Evolutionary conservation across 2,888 invertebrate species (phyloP).

Genomic region (Ganaspis brasiliensis): DNA sequence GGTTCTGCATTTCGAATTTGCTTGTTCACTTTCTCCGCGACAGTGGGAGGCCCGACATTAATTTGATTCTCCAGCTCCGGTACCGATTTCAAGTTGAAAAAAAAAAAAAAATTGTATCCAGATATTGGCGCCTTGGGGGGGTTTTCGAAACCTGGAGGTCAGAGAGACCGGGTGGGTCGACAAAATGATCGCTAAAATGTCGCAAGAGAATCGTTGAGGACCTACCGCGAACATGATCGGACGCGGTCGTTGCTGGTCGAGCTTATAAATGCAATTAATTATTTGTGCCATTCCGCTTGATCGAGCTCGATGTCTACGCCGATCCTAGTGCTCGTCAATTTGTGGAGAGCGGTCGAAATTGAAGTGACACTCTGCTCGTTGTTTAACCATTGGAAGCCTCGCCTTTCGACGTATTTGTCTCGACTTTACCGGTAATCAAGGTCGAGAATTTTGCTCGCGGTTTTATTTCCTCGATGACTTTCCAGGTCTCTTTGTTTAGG

Average conservation of each 20-base stretch:
- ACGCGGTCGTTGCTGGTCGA: slow-evolving; percentile 45
- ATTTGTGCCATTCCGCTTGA: slow-evolving; percentile 71
- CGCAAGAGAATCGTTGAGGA: slow-evolving; percentile 21
- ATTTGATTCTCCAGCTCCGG: background rate
- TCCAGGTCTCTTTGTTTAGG: background rate
- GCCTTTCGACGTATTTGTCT: slow-evolving; percentile 50
- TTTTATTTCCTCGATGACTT: background rate
- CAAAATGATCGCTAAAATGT: slow-evolving; percentile 26
- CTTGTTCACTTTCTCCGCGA: slow-evolving; percentile 35
- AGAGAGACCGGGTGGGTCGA: slow-evolving; percentile 24
- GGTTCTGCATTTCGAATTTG: slow-evolving; percentile 35
- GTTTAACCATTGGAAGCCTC: slow-evolving; percentile 74
- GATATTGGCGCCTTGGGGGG: slow-evolving; percentile 5
- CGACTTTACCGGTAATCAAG: slow-evolving; percentile 57
- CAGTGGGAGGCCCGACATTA: slow-evolving; percentile 19
- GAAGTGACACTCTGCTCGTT: slow-evolving; percentile 70
- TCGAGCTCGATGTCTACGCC: slow-evolving; percentile 66
- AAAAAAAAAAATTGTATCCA: slow-evolving; percentile 22
- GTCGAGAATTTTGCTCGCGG: slow-evolving; percentile 21
- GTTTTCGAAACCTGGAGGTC: slow-evolving; percentile 12
- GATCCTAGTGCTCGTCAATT: slow-evolving; percentile 60
- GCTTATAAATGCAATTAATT: slow-evolving; percentile 66
- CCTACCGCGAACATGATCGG: slow-evolving; percentile 43
- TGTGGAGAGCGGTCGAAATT: slow-evolving; percentile 62
- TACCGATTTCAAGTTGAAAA: background rate